Percentiles rank a stretch among this genome's conserved stretches.
Conservation (phyloP, 2,113 vertebrate genomes). For the Pitta sordida region DNA sequence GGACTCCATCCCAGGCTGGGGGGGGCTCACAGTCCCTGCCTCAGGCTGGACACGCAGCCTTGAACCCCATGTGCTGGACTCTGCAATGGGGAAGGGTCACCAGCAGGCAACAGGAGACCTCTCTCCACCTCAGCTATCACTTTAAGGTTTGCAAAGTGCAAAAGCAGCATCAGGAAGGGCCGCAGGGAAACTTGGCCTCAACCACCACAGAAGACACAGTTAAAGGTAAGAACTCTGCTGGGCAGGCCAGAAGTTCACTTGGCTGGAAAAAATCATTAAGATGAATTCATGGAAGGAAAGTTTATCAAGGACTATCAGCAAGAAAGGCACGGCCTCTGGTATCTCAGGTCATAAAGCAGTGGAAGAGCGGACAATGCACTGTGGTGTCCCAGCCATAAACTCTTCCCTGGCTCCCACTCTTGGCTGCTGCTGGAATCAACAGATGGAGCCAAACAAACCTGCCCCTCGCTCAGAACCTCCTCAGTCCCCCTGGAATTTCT, state of each 20-base stretch:
- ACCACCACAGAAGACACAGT: background rate
- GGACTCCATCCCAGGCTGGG: background rate
- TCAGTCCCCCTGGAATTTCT: rapidly evolving
- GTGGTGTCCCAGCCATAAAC: background rate
- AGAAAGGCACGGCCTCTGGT: background rate
- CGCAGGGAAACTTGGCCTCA: rapidly evolving
- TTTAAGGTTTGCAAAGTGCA: background rate
- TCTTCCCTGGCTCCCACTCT: background rate
- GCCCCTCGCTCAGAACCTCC: background rate
- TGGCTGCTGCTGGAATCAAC: rapidly evolving
- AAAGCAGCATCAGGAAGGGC: background rate
- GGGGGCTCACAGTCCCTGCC: background rate
- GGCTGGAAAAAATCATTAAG: background rate
- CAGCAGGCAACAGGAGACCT: background rate
- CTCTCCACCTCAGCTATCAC: background rate
- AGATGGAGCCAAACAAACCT: background rate
- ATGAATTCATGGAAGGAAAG: slow-evolving; percentile 31
- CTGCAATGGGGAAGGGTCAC: background rate
- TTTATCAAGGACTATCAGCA: background rate
- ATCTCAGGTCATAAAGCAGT: background rate
- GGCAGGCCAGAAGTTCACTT: background rate
- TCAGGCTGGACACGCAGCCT: rapidly evolving
- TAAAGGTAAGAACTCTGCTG: background rate
- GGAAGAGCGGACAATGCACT: background rate
- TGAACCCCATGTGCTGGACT: background rate